Evolutionary conservation across 2,888 invertebrate genomes (phyloP), one percentile per base, ranked within the genome.

Genomic region (Xestia ashworthii): DNA sequence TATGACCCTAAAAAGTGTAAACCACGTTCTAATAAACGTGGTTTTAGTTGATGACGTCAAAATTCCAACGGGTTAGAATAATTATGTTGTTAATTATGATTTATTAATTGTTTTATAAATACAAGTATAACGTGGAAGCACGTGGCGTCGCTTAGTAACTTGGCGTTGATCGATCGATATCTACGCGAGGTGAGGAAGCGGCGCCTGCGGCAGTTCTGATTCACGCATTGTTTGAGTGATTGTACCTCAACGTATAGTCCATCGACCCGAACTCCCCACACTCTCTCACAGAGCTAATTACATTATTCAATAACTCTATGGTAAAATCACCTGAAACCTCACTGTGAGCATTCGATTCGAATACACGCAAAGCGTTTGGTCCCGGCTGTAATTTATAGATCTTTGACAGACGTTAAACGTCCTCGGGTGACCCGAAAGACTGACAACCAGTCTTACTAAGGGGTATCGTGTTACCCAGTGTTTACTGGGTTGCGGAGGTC

Each of bases 61-160:
- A 48, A 12, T 48, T 50, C 22, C 19, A 46, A 58, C 64, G 14
- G 55, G 58, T 68, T 74, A n/a, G 8, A 6, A n/a, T n/a, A n/a
- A n/a, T n/a, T 25, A 77, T 22, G 77, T 44, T 53, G 12, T 64
- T 70, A 70, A 77, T 77, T 68, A 50, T 50, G 44, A 67, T 73
- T 76, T 71, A 67, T 70, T 72, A 38, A 62, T 81, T 77, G 32
- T 73, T 81, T 62, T 62, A 48, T 64, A 22, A 48, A 25, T 53
- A 65, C 25, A 78, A 55, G 32, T 0, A 22, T 41, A 19, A 19
- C 8, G 32, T 78, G 14, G 32, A 44, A 68, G n/a, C 67, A 72
- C 78, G 55, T 79, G 73, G 46, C 8, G 0, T 32, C 41, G 14
- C 32, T 64, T 72, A 9, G 14, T 69, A 65, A 69, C 41, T n/a